Percentiles rank a stretch among this genome's conserved stretches.
These are phyloP conservation scores for Catharus minimus DNA, from an alignment of 2,113 vertebrate genomes.

Conservation along the genomic window DNA sequence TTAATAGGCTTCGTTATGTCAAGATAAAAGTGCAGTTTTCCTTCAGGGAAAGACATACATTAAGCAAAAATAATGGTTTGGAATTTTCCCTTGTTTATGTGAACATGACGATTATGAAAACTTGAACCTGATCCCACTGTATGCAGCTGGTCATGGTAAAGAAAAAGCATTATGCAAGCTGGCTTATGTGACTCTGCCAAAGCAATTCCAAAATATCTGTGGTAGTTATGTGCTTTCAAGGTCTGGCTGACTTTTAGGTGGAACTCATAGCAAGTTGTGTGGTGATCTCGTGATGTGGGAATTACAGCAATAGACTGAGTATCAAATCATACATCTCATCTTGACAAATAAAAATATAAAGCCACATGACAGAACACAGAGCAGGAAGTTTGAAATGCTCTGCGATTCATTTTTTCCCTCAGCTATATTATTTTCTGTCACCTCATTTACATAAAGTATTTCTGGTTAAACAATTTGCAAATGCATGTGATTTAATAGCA, in stretches of 20 bases:
- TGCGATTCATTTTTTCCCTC: neutral
- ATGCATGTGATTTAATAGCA: neutral
- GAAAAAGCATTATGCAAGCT: neutral
- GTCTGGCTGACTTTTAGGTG: neutral
- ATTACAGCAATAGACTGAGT: neutral
- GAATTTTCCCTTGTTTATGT: constrained; percentile 37
- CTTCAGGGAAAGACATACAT: neutral
- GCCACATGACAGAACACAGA: neutral
- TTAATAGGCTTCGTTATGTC: neutral
- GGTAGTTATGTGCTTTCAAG: neutral
- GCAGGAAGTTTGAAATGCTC: neutral
- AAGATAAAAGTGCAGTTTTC: constrained; percentile 31
- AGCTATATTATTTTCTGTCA: constrained; percentile 19
- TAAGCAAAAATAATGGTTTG: constrained; percentile 2
- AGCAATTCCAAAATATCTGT: neutral
- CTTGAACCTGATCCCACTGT: neutral
- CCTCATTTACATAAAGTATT: constrained; percentile 37
- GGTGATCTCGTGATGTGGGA: constrained; percentile 1
- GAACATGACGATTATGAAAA: neutral
- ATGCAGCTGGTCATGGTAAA: constrained; percentile 18
- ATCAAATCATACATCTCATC: neutral
- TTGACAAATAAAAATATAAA: neutral
- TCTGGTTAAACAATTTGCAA: constrained; percentile 30
- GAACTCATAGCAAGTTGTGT: neutral
- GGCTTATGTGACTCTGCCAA: neutral